These are phyloP conservation scores for Baronia brevicornis DNA, from an alignment of 2,888 invertebrate genomes.

Conservation along the genomic window DNA sequence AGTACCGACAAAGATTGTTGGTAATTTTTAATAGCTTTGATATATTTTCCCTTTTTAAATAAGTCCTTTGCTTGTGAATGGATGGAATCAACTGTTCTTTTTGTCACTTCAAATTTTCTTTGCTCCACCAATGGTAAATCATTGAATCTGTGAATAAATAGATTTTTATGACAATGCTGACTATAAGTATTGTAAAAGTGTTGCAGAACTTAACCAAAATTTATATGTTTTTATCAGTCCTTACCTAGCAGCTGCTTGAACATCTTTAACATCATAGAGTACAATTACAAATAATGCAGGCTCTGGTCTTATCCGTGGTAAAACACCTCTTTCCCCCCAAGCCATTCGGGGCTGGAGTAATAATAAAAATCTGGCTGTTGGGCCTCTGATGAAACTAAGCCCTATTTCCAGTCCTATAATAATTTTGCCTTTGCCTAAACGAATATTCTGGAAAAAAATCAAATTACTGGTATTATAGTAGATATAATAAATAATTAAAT, in stretches of 20 bases:
- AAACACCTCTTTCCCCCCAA: slow-evolving; percentile 46
- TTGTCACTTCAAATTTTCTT: slow-evolving; percentile 42
- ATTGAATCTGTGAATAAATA: slow-evolving; percentile 44
- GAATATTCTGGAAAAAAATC: slow-evolving; percentile 32
- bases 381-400: slow-evolving; percentile 42
- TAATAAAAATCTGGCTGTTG: slow-evolving; percentile 41
- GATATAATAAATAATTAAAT: no score
- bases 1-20: slow-evolving; percentile 48
- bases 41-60: slow-evolving; percentile 38
- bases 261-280: slow-evolving; percentile 40
- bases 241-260: slow-evolving; percentile 40
- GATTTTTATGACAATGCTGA: not conserved
- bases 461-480: no score
- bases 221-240: slow-evolving; percentile 6
- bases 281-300: slow-evolving; percentile 48
- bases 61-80: slow-evolving; percentile 42
- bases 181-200: no score
- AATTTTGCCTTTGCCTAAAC: slow-evolving; percentile 37
- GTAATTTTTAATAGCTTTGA: slow-evolving; percentile 43
- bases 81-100: slow-evolving; percentile 44
- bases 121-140: slow-evolving; percentile 52
- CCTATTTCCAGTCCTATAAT: slow-evolving; percentile 55
- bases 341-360: slow-evolving; percentile 45
- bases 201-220: slow-evolving; percentile 2
- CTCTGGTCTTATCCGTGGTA: slow-evolving; percentile 45